Evolutionary conservation across 2,797 vertebrate species (phyloP), one percentile per base, ranked within the genome.

Genomic region (Pangasius larnaudii): DNA sequence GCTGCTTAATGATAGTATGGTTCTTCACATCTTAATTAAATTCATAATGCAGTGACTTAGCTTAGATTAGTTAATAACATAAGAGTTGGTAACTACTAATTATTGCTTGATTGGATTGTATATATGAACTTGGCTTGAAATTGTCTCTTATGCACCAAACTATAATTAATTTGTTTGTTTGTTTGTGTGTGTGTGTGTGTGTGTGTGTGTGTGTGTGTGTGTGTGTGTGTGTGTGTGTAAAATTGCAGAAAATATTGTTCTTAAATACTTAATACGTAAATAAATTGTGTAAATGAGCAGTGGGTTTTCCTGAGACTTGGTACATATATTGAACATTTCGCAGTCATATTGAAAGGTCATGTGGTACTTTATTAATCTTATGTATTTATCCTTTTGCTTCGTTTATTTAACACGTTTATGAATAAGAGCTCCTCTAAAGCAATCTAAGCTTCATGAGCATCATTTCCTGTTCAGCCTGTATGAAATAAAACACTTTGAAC

Each of bases 401-500:
- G 36, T 13, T 79, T 79, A 39, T 42, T 63, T 42, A 63, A 61
- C 22, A 14, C 3, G 1, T 5, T 63, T 63, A 6, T 81, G 11
- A 39, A 61, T 61, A 39, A 81, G 10, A 61, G 56, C 56, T 81
- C 30, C 53, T 39, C 78, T 81, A 59, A 61, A 61, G 30, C 77
- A 36, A 33, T 36, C 19, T 5, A 58, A 58, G 78, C 10, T 81
- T 81, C 13, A 61, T 27, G 33, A 42, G 56, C 56, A 81, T 61
- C 9, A 81, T 59, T 81, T 81, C 63, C 82, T 67, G 42, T 56
- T 36, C 65, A 56, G 19, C 30, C 18, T 36, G 46, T 56, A 18
- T 49, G 33, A 53, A 88, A 83, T 51, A 59, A 75, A 87, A 49
- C 11, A 61, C n/a, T 33, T n/a, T 24, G 46, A 83, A 63, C 42